Evolutionary conservation across 1,140 invertebrate genomes (phyloP).

Genomic region (Habropoda laboriosa): DNA sequence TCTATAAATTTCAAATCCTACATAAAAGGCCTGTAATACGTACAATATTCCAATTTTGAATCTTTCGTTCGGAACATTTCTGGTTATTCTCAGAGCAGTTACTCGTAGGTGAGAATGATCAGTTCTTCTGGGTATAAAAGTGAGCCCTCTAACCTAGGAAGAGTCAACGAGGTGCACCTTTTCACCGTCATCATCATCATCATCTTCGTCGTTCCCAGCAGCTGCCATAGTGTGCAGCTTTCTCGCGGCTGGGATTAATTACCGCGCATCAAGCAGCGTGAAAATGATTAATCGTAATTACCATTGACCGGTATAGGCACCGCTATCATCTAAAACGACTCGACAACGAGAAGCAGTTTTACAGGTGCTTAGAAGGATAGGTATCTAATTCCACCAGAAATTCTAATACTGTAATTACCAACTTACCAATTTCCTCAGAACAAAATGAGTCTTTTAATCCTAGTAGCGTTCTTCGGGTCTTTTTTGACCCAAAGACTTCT

Average conservation of each 20-base stretch:
- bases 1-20: background rate
- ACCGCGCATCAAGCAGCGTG: background rate
- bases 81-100: background rate
- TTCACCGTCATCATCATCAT: slow-evolving; percentile 28
- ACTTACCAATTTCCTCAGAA: too few species aligned
- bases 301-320: too few species aligned
- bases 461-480: too few species aligned
- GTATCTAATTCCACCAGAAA: too few species aligned
- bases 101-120: background rate
- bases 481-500: too few species aligned
- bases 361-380: background rate
- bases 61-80: background rate
- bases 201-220: background rate
- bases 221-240: background rate
- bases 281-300: slow-evolving; percentile 33
- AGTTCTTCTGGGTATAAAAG: background rate
- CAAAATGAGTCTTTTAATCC: too few species aligned
- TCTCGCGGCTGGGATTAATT: slow-evolving; percentile 24
- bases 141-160: background rate
- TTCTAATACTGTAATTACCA: background rate
- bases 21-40: background rate
- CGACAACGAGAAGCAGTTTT: background rate
- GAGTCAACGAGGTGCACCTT: background rate
- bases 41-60: background rate
- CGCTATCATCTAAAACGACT: background rate